phyloP scores from a whole-genome alignment of 1,140 invertebrate species.

The Neelides sp. region DNA sequence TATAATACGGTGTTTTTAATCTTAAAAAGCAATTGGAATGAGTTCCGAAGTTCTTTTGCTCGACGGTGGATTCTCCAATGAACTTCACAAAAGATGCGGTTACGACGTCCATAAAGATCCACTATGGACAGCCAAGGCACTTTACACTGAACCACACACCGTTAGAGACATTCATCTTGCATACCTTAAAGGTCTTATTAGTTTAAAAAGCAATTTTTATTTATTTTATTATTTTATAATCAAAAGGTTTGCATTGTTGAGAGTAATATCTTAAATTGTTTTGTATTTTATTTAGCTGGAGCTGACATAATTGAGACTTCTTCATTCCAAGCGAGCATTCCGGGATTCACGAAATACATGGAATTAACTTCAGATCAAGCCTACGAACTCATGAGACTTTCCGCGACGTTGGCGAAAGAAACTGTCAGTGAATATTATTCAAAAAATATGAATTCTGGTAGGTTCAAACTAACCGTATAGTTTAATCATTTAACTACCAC shows the following conservation, averaged over 20 bases:
- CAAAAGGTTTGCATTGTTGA: slow-evolving; percentile 15
- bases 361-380: slow-evolving; percentile 47
- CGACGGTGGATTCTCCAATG: slow-evolving; percentile 66
- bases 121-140: slow-evolving; percentile 65
- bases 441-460: no score
- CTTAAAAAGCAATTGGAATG: no score
- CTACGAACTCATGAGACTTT: slow-evolving; percentile 51
- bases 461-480: no score
- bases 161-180: slow-evolving; percentile 62
- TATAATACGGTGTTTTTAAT: no score
- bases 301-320: slow-evolving; percentile 71
- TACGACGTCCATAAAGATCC: slow-evolving; percentile 49
- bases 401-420: slow-evolving; percentile 52
- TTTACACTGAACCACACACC: slow-evolving; percentile 54
- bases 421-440: slow-evolving; percentile 41
- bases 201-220: slow-evolving; percentile 1
- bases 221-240: neutral
- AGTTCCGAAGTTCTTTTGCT: slow-evolving; percentile 37
- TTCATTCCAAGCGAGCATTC: slow-evolving; percentile 75
- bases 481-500: no score
- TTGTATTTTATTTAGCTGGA: slow-evolving; percentile 47
- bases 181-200: slow-evolving; percentile 47
- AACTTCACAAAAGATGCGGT: slow-evolving; percentile 56
- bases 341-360: slow-evolving; percentile 59
- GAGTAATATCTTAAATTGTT: slow-evolving; percentile 34